These are phyloP conservation scores for Heliconius congener DNA, from an alignment of 1,140 invertebrate genomes.

Conservation along the genomic window DNA sequence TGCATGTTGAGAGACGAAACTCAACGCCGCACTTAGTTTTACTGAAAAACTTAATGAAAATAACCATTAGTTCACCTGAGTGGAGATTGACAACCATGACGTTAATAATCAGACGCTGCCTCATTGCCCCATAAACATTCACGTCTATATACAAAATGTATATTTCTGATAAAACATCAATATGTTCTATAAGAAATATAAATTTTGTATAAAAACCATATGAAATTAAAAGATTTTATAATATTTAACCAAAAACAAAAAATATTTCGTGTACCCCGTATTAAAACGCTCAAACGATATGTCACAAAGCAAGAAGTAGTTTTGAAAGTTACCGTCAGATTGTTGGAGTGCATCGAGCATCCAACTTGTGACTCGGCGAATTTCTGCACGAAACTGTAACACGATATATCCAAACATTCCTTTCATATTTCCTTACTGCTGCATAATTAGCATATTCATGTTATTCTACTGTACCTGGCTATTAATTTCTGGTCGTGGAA, in stretches of 20 bases:
- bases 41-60: too few relatives aligned
- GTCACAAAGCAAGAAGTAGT: conserved; percentile 40
- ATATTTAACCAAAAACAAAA: conserved; percentile 1
- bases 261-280: conserved; percentile 13
- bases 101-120: too few relatives aligned
- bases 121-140: too few relatives aligned
- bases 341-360: conserved; percentile 52
- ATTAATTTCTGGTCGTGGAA: conserved; percentile 4
- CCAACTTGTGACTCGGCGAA: conserved; percentile 56
- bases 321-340: conserved; percentile 66
- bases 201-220: too few relatives aligned
- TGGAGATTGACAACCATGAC: too few relatives aligned
- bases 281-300: conserved; percentile 26
- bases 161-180: too few relatives aligned
- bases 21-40: too few relatives aligned
- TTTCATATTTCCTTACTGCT: conserved; percentile 40
- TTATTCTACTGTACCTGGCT: neutral
- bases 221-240: too few relatives aligned
- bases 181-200: too few relatives aligned
- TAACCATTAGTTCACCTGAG: too few relatives aligned
- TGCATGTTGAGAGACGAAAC: too few relatives aligned
- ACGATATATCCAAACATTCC: conserved; percentile 47
- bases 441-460: conserved; percentile 28
- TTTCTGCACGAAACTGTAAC: conserved; percentile 58
- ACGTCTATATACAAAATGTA: too few relatives aligned